Evolutionary conservation across 2,888 invertebrate species (phyloP).

Genomic region (Drosophila algonquin): DNA sequence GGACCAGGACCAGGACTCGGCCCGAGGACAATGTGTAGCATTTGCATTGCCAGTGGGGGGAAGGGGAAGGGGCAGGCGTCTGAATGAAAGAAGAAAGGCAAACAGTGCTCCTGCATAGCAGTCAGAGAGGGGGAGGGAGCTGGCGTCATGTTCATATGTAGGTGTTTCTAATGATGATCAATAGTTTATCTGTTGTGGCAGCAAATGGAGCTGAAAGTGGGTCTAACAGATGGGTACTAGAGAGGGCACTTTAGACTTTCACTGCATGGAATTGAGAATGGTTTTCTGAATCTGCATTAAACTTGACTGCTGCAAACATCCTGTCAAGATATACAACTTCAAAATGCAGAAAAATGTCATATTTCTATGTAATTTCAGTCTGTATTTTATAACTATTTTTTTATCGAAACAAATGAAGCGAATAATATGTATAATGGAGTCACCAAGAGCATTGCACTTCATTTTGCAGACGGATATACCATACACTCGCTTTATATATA

Average conservation of each 20-base stretch:
- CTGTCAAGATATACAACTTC: too few relatives aligned
- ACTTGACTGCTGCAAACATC: too few relatives aligned
- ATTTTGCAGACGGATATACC: not conserved
- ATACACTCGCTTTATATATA: not conserved
- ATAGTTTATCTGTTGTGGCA: conserved; percentile 36
- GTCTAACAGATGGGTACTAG: not conserved
- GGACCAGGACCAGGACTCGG: conserved; percentile 20
- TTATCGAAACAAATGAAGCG: too few relatives aligned
- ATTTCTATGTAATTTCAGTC: too few relatives aligned
- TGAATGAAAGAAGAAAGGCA: conserved; percentile 14
- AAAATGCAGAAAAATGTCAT: too few relatives aligned
- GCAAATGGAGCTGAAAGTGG: conserved; percentile 27
- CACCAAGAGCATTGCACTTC: not conserved
- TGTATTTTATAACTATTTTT: too few relatives aligned
- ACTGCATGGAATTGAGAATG: not conserved
- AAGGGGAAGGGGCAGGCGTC: not conserved
- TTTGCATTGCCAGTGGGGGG: conserved; percentile 9
- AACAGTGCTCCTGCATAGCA: conserved; percentile 22
- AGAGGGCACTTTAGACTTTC: not conserved
- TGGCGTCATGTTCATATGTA: not conserved
- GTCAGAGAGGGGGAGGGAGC: not conserved
- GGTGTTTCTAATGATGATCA: conserved; percentile 37
- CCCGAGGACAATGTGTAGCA: conserved; percentile 10
- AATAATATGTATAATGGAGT: not conserved
- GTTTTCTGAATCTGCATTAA: too few relatives aligned